Base-by-base conservation (phyloP, 2,888 invertebrate species). In the Thysanoteuthis rhombus region DNA sequence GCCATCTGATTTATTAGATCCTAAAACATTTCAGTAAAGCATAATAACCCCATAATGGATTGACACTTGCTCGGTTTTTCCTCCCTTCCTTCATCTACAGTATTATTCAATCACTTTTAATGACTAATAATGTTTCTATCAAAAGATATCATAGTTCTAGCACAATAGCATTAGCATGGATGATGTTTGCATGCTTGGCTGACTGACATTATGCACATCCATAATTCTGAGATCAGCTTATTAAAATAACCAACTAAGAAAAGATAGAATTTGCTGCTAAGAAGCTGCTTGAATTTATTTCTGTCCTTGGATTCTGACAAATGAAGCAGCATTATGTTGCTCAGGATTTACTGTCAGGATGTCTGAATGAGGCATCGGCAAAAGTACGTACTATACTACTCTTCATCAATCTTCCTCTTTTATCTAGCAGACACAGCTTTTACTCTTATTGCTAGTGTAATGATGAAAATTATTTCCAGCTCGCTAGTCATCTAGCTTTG, bases 221-320 rank as follows among this genome's bases (percentile, higher is more conserved):
- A n/a, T 75, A 12, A n/a, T n/a, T 75, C 75, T 75, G 75, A 75
- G 75, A 75, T 75, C n/a, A 75, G 75, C 10, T 75, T 75, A 75
- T 75, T 75, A 75, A 75, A 75, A 75, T 75, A 75, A 75, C 75
- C n/a, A 75, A n/a, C 75, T 75, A 75, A 75, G 75, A 75, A 75
- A 75, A 75, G 75, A 75, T 75, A n/a, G 12, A 75, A 75, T n/a
- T 75, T 75, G 19, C 75, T 75, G 12, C 75, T 75, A 32, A 75
- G 75, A 75, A n/a, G 75, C 75, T 75, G 75, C 75, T 75, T 75
- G 8, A n/a, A 75, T 75, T 75, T 75, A 75, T 75, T 75, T 75
- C n/a, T 75, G n/a, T 75, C 75, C 32, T 75, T 75, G 58, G 58
- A 75, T 75, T 32, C 75, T n/a, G 75, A 75, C n/a, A 75, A 75